Percentiles rank a stretch among this genome's conserved stretches.
phyloP scores from a whole-genome alignment of 2,113 vertebrate genomes.

The Peromyscus maniculatus region DNA sequence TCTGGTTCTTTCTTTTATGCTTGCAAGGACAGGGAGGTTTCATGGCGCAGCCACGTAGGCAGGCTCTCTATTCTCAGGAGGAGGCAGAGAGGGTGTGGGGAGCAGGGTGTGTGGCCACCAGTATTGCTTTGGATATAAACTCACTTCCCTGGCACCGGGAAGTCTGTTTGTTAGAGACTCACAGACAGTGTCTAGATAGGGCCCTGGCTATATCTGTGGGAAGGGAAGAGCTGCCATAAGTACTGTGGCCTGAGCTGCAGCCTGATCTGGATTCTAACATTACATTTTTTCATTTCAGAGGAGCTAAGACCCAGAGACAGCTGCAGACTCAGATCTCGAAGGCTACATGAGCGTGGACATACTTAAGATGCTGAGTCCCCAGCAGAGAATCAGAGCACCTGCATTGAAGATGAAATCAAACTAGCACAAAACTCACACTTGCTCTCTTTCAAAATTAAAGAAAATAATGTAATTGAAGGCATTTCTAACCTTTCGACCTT shows the following conservation, averaged over 20 bases:
- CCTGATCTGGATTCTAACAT: neutral
- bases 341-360: neutral
- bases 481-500: neutral
- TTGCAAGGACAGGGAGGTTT: neutral
- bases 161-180: neutral
- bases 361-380: neutral
- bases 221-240: neutral
- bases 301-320: neutral
- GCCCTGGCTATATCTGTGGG: neutral
- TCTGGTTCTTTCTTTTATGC: too few relatives aligned
- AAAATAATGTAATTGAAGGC: neutral
- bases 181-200: neutral
- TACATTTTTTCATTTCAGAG: neutral
- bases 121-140: neutral
- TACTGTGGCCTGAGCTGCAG: neutral
- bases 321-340: neutral
- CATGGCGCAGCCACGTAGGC: neutral
- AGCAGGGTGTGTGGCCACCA: neutral
- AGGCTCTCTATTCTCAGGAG: neutral
- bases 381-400: neutral
- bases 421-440: neutral
- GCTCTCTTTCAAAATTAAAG: slow-evolving; percentile 21
- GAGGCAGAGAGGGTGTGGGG: neutral
- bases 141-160: neutral
- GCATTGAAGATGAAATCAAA: slow-evolving; percentile 1